These are phyloP conservation scores for Abrostola triplasia DNA, from an alignment of 2,888 invertebrate species.

Conservation along the genomic window DNA sequence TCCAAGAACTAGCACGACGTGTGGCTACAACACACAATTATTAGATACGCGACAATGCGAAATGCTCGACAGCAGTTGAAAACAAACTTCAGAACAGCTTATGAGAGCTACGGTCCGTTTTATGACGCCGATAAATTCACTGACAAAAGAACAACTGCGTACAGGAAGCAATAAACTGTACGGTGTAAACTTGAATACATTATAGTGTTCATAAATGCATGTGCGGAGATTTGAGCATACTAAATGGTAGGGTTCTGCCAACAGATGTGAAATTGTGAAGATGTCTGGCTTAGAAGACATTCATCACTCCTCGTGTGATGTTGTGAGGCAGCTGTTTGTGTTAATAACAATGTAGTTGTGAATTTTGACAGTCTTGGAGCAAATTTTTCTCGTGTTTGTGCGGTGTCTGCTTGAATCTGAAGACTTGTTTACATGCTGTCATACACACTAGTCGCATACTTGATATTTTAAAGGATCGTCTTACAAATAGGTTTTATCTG, in stretches of 20 bases:
- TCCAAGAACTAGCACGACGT: not conserved
- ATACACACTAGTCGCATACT: no score
- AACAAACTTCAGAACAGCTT: constrained; percentile 49
- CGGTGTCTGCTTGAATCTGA: no score
- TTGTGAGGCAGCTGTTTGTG: not conserved
- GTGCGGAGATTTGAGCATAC: not conserved
- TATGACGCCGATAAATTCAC: constrained; percentile 51
- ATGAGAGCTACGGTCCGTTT: constrained; percentile 39
- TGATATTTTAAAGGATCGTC: no score
- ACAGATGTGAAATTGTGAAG: not conserved
- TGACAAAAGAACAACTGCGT: constrained; percentile 49
- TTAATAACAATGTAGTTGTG: not conserved
- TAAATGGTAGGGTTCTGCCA: not conserved
- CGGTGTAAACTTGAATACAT: constrained; percentile 40
- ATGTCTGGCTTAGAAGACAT: not conserved
- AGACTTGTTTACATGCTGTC: no score
- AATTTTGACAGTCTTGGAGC: no score
- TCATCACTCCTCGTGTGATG: not conserved
- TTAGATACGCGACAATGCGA: constrained; percentile 33
- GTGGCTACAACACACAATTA: constrained; percentile 26
- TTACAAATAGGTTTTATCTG: no score
- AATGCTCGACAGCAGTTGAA: constrained; percentile 34
- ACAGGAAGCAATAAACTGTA: constrained; percentile 43
- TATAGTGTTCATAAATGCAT: constrained; percentile 17
- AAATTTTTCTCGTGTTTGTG: no score